Evolutionary conservation across 2,888 invertebrate genomes (phyloP), one percentile per base, ranked within the genome.

Genomic region (Esperia sulphurella): DNA sequence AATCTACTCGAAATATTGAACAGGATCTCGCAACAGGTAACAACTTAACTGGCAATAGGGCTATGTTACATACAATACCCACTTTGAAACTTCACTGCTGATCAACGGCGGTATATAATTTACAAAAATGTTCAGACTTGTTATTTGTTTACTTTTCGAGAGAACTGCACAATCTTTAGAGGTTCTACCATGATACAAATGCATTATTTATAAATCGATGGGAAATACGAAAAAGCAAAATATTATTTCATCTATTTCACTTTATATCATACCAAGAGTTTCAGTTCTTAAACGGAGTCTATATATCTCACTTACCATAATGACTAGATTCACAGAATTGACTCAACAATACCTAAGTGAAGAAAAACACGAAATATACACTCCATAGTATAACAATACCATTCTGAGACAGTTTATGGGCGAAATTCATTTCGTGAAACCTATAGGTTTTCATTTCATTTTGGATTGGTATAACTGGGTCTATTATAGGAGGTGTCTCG

Each of bases 381-480:
- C 71, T 68, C 74, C 76, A 83, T 73, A 81, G 65, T 52, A 75
- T 54, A 45, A 69, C 56, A 37, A 60, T 63, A 51, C 58, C 59
- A 54, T 57, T 62, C 41, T 55, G 58, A 42, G 55, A 53, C 33
- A 68, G 48, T 43, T 54, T 61, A 43, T 62, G 54, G 39, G 71
- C 75, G 33, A 72, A 67, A 60, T 76, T 86, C 51, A 72, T 71
- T 56, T 81, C 87, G 44, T 81, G 79, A 66, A 79, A 85, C 63
- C 86, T 74, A 61, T 75, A 87, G 12, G 81, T 86, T 66, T 88
- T 88, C 87, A 88, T 89, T 69, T 88, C 87, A 59, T 88, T 88
- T 58, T 86, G 88, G 38, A 88, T 70, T 43, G 88, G 88, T 62
- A 85, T 83, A 30, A 86, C 71, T 31, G 85, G 84, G 53, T 87